A percentile compares a stretch with the other conserved stretches of the same genome.
phyloP scores from a whole-genome alignment of 1,140 invertebrate species.

The Drosophila persimilis region DNA sequence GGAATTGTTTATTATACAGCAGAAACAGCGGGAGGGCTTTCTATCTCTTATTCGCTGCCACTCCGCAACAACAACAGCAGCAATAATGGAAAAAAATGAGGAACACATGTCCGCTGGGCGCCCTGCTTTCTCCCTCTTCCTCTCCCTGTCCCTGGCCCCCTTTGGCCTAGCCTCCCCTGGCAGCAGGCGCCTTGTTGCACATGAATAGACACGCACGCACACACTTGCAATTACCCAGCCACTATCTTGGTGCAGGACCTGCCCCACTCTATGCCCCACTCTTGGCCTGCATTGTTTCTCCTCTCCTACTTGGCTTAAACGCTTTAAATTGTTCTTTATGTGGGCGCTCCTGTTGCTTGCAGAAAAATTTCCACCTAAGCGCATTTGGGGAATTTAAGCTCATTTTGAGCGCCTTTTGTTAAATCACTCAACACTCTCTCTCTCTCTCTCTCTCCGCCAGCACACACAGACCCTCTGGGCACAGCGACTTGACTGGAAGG shows the following conservation, averaged over 20 bases:
- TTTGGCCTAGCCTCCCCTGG: slow-evolving; percentile 20
- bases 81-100: slow-evolving; percentile 7
- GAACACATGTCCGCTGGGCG: slow-evolving; percentile 41
- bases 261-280: neutral
- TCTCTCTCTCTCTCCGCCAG: no score
- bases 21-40: slow-evolving; percentile 23
- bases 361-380: slow-evolving; percentile 18
- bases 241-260: no score
- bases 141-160: neutral
- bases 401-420: slow-evolving; percentile 33
- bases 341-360: neutral
- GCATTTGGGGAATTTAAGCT: slow-evolving; percentile 39
- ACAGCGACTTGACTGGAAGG: no score
- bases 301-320: neutral
- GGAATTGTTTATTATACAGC: slow-evolving; percentile 59
- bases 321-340: no score
- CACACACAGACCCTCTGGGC: no score
- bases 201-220: slow-evolving; percentile 47
- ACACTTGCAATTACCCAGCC: slow-evolving; percentile 5
- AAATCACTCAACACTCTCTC: neutral
- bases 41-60: neutral
- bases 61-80: no score
- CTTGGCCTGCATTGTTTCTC: slow-evolving; percentile 16
- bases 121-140: neutral
- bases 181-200: slow-evolving; percentile 59